Conservation (phyloP, 2,113 vertebrate species). For the Elephantulus edwardii region DNA sequence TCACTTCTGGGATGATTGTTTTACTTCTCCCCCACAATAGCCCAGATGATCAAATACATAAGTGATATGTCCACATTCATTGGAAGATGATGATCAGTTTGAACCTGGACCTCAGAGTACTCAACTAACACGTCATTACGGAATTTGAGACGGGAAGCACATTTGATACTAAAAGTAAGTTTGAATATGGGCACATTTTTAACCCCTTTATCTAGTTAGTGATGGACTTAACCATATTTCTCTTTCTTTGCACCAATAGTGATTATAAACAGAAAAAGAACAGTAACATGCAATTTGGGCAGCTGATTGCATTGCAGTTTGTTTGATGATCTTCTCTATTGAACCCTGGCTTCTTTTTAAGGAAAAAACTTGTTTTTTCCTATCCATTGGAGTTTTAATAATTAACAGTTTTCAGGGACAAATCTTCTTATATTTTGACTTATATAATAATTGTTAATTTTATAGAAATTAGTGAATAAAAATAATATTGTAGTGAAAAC, state of each 20-base stretch:
- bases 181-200: too few species aligned
- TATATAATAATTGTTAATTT: constrained; percentile 42
- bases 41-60: not conserved
- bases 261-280: constrained; percentile 56
- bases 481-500: constrained; percentile 40
- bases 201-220: constrained; percentile 15
- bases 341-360: constrained; percentile 61
- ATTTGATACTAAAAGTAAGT: too few species aligned
- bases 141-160: constrained; percentile 39
- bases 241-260: constrained; percentile 47
- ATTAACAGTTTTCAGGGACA: constrained; percentile 43
- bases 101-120: constrained; percentile 32
- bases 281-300: constrained; percentile 19
- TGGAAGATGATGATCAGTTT: not conserved
- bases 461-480: constrained; percentile 27
- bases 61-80: not conserved
- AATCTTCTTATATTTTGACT: constrained; percentile 27
- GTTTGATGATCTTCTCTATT: constrained; percentile 40
- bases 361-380: constrained; percentile 67
- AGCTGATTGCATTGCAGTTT: constrained; percentile 17
- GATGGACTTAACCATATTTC: constrained; percentile 50
- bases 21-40: not conserved
- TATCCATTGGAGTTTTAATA: constrained; percentile 48
- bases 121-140: not conserved
- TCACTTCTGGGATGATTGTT: constrained; percentile 33